A percentile compares a stretch with the other conserved stretches of the same genome.
phyloP scores from a whole-genome alignment of 2,113 vertebrate species.

The Onychostruthus taczanowskii region DNA sequence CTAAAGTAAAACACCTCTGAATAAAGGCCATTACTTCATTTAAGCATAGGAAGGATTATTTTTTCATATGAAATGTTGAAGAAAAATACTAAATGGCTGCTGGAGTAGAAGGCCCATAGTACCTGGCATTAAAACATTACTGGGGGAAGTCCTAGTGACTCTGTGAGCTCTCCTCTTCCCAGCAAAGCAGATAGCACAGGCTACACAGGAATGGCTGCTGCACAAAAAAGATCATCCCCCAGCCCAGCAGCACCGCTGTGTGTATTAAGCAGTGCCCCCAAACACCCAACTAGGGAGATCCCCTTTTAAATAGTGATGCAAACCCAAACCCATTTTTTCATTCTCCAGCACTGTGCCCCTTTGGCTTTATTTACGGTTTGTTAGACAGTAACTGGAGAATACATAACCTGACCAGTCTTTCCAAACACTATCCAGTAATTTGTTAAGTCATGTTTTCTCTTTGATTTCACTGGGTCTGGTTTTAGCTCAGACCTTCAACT shows the following conservation, averaged over 20 bases:
- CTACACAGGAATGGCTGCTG: not conserved
- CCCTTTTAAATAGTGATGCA: not conserved
- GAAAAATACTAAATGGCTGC: not conserved
- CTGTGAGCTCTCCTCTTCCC: not conserved
- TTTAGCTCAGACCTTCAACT: not conserved
- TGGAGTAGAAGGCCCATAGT: not conserved
- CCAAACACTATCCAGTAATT: not conserved
- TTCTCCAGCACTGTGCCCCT: not conserved
- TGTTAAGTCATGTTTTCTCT: not conserved
- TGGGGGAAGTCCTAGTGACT: fast-evolving
- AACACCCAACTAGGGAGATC: not conserved
- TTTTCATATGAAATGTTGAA: not conserved
- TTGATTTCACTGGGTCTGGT: not conserved
- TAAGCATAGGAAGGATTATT: not conserved
- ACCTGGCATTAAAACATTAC: not conserved
- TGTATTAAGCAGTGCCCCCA: not conserved
- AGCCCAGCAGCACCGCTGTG: not conserved
- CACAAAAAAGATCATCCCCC: not conserved
- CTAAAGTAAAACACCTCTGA: not conserved
- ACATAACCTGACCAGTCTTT: not conserved
- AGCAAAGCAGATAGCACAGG: not conserved
- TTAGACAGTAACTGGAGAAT: not conserved
- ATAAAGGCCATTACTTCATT: not conserved
- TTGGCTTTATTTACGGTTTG: not conserved
- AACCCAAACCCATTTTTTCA: not conserved